Percentiles rank a stretch among this genome's conserved stretches.
phyloP scores from a whole-genome alignment of 2,888 invertebrate species.

The Phortica magna region DNA sequence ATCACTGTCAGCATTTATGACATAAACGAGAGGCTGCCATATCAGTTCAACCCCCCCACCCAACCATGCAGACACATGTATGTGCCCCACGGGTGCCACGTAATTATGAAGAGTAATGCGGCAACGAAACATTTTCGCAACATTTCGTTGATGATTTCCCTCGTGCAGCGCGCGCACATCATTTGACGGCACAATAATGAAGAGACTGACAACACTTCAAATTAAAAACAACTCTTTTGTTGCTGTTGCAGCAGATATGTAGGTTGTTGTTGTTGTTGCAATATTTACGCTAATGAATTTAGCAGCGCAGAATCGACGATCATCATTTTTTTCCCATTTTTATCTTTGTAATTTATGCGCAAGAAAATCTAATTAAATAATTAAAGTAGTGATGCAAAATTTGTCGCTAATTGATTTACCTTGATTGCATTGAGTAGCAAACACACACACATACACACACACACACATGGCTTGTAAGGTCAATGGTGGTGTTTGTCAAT shows the following conservation, averaged over 20 bases:
- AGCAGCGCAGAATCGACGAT: neutral
- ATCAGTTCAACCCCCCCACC: too few species aligned
- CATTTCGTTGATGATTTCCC: conserved; percentile 22
- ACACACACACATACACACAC: too few species aligned
- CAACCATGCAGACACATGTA: neutral
- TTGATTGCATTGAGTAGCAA: neutral
- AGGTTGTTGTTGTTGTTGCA: neutral
- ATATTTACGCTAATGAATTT: conserved; percentile 3
- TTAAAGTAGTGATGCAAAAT: neutral
- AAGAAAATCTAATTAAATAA: neutral
- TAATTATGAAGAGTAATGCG: neutral
- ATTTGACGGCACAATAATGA: neutral
- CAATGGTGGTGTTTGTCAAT: neutral
- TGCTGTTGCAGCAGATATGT: neutral
- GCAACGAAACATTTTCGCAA: conserved; percentile 21
- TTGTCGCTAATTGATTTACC: neutral
- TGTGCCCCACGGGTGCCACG: neutral
- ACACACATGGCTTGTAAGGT: neutral
- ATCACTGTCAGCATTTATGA: conserved; percentile 23
- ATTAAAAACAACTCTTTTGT: neutral
- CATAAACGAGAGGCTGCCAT: neutral
- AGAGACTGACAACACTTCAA: neutral
- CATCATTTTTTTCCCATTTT: too few species aligned
- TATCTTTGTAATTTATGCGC: neutral
- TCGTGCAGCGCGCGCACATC: conserved; percentile 6